A percentile compares a stretch with the other conserved stretches of the same genome.
Conservation (phyloP, 2,797 vertebrate genomes). For the Antrozous pallidus region DNA sequence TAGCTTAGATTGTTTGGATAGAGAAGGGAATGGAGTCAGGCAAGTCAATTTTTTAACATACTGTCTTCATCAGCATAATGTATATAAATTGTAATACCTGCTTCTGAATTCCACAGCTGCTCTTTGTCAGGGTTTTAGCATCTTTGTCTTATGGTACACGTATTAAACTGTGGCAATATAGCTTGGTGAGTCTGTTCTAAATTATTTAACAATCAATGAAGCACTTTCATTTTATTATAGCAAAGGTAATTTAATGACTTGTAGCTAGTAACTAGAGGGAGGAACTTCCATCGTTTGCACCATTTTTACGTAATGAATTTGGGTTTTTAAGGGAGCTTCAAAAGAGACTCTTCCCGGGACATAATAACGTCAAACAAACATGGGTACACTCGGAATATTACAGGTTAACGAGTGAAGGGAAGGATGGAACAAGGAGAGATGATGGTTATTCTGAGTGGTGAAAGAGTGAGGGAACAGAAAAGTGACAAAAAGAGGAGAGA, state of each 20-base stretch:
- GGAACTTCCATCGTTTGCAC: conserved; percentile 30
- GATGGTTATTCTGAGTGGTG: neutral
- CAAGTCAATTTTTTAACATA: conserved; percentile 38
- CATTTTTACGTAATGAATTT: neutral
- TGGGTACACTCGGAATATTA: neutral
- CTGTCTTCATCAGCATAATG: conserved; percentile 34
- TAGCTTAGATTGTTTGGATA: neutral
- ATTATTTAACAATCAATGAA: conserved; percentile 56
- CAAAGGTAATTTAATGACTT: conserved; percentile 56
- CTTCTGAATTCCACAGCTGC: conserved; percentile 38
- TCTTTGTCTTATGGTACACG: conserved; percentile 19
- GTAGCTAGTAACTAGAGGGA: conserved; percentile 33
- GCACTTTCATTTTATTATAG: conserved; percentile 51
- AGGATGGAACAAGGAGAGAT: too few relatives aligned
- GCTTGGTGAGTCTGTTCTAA: conserved; percentile 14
- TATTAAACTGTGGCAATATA: conserved; percentile 43
- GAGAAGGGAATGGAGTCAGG: neutral
- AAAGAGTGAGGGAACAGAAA: neutral
- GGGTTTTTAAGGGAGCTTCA: neutral
- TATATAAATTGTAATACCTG: conserved; percentile 24
- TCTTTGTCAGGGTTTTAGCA: conserved; percentile 41
- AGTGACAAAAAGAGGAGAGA: neutral
- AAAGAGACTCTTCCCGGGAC: neutral
- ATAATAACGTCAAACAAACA: neutral
- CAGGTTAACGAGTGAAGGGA: neutral